Conservation (phyloP, 2,797 vertebrate species). For the Coregonus sp. region DNA sequence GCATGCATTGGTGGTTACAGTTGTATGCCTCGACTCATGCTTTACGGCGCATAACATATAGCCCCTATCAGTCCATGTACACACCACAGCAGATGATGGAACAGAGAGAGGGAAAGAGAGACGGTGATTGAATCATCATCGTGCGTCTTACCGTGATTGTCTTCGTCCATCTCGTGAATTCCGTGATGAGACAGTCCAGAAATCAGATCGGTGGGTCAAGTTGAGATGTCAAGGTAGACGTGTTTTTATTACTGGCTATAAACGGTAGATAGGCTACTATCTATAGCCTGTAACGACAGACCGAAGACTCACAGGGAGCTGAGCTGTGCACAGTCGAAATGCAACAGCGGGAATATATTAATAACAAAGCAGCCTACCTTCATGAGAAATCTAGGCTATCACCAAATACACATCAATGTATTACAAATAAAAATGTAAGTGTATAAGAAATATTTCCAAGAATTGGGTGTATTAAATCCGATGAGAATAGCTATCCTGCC, state of each 20-base stretch:
- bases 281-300: slow-evolving; percentile 10
- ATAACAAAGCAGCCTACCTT: background rate
- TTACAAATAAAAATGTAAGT: background rate
- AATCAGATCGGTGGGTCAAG: slow-evolving; percentile 33
- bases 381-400: background rate
- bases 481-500: background rate
- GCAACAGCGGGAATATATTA: background rate
- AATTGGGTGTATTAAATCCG: background rate
- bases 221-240: slow-evolving; percentile 25
- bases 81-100: slow-evolving; percentile 5
- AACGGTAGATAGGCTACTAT: background rate
- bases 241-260: slow-evolving; percentile 1
- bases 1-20: background rate
- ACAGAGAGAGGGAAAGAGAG: slow-evolving; percentile 11
- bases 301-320: slow-evolving; percentile 10
- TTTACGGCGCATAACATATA: background rate
- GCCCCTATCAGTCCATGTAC: slow-evolving; percentile 21
- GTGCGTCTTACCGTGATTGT: slow-evolving; percentile 74
- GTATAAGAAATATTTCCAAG: background rate
- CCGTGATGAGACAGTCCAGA: slow-evolving; percentile 33
- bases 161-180: slow-evolving; percentile 72
- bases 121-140: slow-evolving; percentile 5
- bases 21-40: background rate
- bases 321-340: slow-evolving; percentile 3
- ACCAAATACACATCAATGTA: background rate